Evolutionary conservation across 53 echinoderm and acorn worm genomes (phyloP), one percentile per base, ranked within the genome.

Genomic region (Crossaster papposus): DNA sequence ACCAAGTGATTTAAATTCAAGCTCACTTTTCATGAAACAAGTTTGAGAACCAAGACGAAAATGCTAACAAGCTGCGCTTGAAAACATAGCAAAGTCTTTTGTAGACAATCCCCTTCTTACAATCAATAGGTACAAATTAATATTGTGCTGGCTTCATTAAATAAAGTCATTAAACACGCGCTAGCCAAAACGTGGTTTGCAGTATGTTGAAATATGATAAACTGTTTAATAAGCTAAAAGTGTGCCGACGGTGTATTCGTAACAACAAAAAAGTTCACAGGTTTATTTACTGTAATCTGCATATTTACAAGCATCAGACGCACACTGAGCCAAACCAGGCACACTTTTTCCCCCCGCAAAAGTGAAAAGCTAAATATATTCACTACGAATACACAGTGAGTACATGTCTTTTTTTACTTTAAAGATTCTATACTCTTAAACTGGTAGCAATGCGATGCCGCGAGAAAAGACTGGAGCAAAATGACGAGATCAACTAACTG

Each of bases 371-470:
- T 81, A 14, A n/a, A 68, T n/a, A 55, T 63, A 31, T 15, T 14
- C 58, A 58, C 2, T 58, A 58, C 12, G 52, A 54, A 79, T 53
- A 81, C 52, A 81, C 30, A 32, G 22, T 54, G n/a, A n/a, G 5
- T 1, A 30, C 18, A 15, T 30, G 26, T 80, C 53, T 10, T 52
- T 52, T 10, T 31, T 53, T 20, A 22, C 34, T 32, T 58, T 63
- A 81, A 32, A 81, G 15, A n/a, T 58, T 28, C 44, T 64, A 26
- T 65, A 65, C 68, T 24, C 68, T 70, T 2, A n/a, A 83, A 83
- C 83, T 83, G 83, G 83, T 83, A 83, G 30, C 64, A 81, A 81
- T 81, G 36, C 29, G 2, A 58, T 10, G 58, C 58, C 22, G 22
- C 58, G 22, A 17, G 15, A 2, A 15, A 11, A 4, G 17, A 14